Evolutionary conservation across 2,797 vertebrate genomes (phyloP).

Genomic region (Pantherophis vulpinus): DNA sequence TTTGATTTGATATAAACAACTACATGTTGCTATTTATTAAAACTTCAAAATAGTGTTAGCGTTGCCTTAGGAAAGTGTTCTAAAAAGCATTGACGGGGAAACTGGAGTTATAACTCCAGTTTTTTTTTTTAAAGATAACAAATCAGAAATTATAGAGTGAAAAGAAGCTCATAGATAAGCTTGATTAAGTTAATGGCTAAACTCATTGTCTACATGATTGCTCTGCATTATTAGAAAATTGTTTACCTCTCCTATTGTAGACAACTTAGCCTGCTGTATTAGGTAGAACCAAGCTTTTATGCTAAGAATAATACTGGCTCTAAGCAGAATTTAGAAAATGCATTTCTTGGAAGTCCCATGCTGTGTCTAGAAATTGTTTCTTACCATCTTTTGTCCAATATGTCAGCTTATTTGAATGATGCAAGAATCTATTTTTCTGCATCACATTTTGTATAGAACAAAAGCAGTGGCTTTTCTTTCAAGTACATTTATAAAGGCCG

Average conservation of each 20-base stretch:
- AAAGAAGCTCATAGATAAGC: conserved; percentile 36
- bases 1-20: conserved; percentile 61
- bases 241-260: background rate
- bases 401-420: background rate
- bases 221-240: background rate
- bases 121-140: conserved; percentile 52
- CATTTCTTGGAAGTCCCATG: background rate
- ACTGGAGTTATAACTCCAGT: conserved; percentile 54
- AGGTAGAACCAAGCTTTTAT: background rate
- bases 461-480: background rate
- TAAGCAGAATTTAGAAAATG: background rate
- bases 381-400: background rate
- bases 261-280: too few species aligned
- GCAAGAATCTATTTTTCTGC: background rate
- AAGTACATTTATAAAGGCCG: background rate
- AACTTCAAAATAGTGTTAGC: conserved; percentile 60
- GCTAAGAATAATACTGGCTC: background rate
- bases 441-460: background rate
- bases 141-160: conserved; percentile 35
- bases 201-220: background rate
- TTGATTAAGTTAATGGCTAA: background rate
- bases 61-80: conserved; percentile 60
- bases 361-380: background rate
- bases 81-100: conserved; percentile 58
- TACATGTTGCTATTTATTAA: conserved; percentile 60